These are phyloP conservation scores for Sarotherodon lohbergeri DNA, from an alignment of 2,113 vertebrate genomes.

Conservation along the genomic window DNA sequence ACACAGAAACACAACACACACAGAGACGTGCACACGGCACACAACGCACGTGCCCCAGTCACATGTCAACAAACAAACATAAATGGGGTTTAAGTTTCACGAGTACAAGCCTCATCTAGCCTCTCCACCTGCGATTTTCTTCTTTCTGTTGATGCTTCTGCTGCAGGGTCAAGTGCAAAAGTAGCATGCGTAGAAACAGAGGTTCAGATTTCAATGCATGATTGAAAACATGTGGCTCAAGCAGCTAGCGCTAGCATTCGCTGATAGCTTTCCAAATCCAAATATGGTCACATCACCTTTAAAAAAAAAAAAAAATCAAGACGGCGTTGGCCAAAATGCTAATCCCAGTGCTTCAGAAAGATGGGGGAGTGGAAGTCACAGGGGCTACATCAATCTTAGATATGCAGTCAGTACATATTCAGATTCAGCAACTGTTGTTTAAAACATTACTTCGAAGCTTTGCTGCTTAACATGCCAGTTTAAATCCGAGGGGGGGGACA, in stretches of 20 bases:
- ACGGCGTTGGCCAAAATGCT: not conserved
- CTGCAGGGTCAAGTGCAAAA: not conserved
- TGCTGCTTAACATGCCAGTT: not conserved
- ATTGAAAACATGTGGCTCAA: not conserved
- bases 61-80: conserved; percentile 12
- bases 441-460: not conserved
- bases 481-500: not conserved
- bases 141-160: not conserved
- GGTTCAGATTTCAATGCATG: not conserved
- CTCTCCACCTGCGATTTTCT: not conserved
- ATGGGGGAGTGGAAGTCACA: not conserved
- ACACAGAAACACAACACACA: conserved; percentile 22
- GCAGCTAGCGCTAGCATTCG: not conserved
- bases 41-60: not conserved
- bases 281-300: not conserved
- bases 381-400: not conserved
- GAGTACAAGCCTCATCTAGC: not conserved
- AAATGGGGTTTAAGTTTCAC: conserved; percentile 16
- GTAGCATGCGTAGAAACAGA: not conserved
- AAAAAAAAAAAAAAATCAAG: not conserved
- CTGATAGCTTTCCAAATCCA: not conserved
- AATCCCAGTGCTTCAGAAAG: not conserved
- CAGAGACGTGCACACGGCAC: not conserved
- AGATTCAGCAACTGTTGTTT: not conserved
- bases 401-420: not conserved